Evolutionary conservation across 2,888 invertebrate genomes (phyloP).

Genomic region (Unio pictorum): DNA sequence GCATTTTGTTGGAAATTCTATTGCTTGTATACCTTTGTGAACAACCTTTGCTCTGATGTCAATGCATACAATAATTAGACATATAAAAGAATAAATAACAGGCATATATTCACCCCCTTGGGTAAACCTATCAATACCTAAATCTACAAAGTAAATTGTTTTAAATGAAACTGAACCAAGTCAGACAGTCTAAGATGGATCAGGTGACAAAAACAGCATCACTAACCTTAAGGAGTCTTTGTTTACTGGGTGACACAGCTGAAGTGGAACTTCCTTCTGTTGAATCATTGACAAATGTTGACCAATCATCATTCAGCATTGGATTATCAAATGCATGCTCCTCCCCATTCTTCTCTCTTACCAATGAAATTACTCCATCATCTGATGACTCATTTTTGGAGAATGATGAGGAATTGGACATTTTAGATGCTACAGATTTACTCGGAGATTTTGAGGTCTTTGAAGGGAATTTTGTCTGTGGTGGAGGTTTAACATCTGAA

Average conservation of each 20-base stretch:
- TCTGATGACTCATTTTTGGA: slow-evolving; percentile 13
- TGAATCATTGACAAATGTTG: slow-evolving; percentile 44
- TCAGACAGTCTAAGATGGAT: no score
- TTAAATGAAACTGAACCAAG: no score
- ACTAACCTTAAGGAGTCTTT: not conserved
- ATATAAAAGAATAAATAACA: no score
- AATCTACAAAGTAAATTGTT: no score
- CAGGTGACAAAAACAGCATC: not conserved
- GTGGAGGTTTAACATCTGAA: not conserved
- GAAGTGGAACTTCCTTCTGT: slow-evolving; percentile 17
- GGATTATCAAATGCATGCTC: slow-evolving; percentile 55
- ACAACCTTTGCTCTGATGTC: no score
- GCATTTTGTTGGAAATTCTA: no score
- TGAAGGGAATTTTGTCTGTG: not conserved
- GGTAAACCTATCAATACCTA: no score
- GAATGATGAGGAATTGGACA: slow-evolving; percentile 12
- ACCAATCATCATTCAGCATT: slow-evolving; percentile 42
- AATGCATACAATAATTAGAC: no score
- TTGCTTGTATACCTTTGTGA: no score
- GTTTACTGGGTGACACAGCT: no score
- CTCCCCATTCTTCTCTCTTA: slow-evolving; percentile 23
- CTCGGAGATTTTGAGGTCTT: slow-evolving; percentile 7
- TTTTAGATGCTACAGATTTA: slow-evolving; percentile 8
- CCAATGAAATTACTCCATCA: slow-evolving; percentile 15
- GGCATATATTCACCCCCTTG: no score